A percentile compares a stretch with the other conserved stretches of the same genome.
phyloP scores from a whole-genome alignment of 37 sponge, comb jelly and placozoan species.

The Cliona cf. orientalis region DNA sequence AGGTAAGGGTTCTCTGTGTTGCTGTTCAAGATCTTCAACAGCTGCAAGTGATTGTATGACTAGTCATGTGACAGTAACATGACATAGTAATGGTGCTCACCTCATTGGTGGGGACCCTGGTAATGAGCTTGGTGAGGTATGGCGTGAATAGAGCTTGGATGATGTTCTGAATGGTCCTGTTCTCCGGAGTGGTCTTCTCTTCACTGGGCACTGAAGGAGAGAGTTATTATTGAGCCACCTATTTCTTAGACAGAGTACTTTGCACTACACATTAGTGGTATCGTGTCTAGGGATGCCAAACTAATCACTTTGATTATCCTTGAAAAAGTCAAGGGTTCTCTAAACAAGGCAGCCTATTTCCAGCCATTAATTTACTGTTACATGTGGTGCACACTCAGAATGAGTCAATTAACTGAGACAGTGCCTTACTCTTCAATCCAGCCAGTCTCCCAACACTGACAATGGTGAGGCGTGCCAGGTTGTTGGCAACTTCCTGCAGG shows the following conservation, averaged over 20 bases:
- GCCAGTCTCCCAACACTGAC: constrained; percentile 77
- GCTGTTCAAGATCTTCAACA: constrained; percentile 94
- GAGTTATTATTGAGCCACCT: neutral
- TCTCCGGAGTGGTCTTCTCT: constrained; percentile 83
- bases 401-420: neutral
- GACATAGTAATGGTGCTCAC: too few relatives aligned
- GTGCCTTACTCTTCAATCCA: constrained; percentile 71
- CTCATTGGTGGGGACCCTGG: constrained; percentile 59
- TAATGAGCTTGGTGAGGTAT: constrained; percentile 73
- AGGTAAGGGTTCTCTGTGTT: constrained; percentile 98
- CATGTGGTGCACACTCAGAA: neutral
- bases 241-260: too few relatives aligned
- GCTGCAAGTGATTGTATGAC: constrained; percentile 26
- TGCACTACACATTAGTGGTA: too few relatives aligned
- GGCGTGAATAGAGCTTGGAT: constrained; percentile 80
- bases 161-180: constrained; percentile 67
- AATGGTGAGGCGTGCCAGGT: constrained; percentile 86
- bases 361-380: neutral
- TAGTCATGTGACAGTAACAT: neutral
- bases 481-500: constrained; percentile 93
- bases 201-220: constrained; percentile 13
- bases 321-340: too few relatives aligned
- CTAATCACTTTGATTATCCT: too few relatives aligned
- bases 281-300: too few relatives aligned
- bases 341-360: too few relatives aligned